Conservation (phyloP, 2,797 vertebrate species). For the Lophius americanus region DNA sequence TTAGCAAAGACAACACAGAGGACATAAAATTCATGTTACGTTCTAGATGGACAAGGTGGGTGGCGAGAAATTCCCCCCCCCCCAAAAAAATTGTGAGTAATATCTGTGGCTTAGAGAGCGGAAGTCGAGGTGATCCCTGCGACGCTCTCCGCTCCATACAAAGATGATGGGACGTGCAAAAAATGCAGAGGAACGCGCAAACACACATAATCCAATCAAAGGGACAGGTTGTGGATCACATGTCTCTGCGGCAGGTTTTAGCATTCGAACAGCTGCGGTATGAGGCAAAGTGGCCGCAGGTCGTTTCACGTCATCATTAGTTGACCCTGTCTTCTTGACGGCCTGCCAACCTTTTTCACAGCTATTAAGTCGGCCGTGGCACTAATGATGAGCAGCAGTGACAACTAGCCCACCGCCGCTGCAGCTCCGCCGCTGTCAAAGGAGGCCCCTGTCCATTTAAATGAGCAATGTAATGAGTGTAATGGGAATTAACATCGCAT, state of each 20-base stretch:
- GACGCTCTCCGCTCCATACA: background rate
- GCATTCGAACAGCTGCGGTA: slow-evolving; percentile 56
- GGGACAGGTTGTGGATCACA: slow-evolving; percentile 38
- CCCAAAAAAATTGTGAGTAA: slow-evolving; percentile 38
- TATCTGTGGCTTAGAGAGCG: slow-evolving; percentile 44
- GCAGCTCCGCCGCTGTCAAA: slow-evolving; percentile 52
- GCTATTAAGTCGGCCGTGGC: slow-evolving; percentile 64
- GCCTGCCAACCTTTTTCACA: slow-evolving; percentile 60
- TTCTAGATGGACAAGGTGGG: slow-evolving; percentile 60
- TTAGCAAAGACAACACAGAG: slow-evolving; percentile 54
- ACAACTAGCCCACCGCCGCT: slow-evolving; percentile 32
- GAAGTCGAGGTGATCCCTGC: slow-evolving; percentile 20
- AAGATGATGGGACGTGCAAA: slow-evolving; percentile 2
- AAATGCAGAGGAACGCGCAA: background rate
- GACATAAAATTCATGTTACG: slow-evolving; percentile 50
- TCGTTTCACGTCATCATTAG: slow-evolving; percentile 74
- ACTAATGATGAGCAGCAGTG: slow-evolving; percentile 78
- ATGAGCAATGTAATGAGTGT: slow-evolving; percentile 52
- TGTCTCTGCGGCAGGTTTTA: slow-evolving; percentile 36
- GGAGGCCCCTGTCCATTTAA: slow-evolving; percentile 58
- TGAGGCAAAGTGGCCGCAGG: slow-evolving; percentile 56
- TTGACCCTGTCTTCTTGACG: slow-evolving; percentile 73
- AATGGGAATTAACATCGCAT: slow-evolving; percentile 34
- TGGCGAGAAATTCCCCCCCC: slow-evolving; percentile 38
- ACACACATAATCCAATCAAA: slow-evolving; percentile 29